These are phyloP conservation scores for Tigriopus californicus DNA, from an alignment of 2,888 invertebrate species.

Conservation along the genomic window DNA sequence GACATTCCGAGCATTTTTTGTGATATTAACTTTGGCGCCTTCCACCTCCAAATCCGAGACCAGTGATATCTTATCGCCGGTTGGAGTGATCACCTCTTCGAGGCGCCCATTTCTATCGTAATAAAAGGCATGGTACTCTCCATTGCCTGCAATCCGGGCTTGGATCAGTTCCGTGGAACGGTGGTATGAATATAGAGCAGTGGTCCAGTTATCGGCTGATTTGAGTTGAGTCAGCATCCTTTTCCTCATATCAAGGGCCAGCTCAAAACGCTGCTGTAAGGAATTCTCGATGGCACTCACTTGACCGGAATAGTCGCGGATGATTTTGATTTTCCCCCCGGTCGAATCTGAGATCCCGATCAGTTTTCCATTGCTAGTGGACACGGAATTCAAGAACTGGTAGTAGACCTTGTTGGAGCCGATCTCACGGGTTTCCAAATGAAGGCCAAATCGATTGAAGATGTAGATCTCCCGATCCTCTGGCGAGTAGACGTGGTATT, in stretches of 20 bases:
- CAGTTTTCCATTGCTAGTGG: conserved; percentile 84
- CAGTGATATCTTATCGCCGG: conserved; percentile 74
- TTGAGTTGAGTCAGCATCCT: conserved; percentile 72
- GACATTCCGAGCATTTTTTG: conserved; percentile 32
- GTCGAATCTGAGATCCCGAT: conserved; percentile 83
- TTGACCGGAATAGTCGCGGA: conserved; percentile 30
- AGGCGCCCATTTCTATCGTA: conserved; percentile 67
- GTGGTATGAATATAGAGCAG: conserved; percentile 80
- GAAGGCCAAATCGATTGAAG: conserved; percentile 85
- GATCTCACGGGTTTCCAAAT: conserved; percentile 78
- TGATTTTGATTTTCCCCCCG: conserved; percentile 36
- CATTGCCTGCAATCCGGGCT: conserved; percentile 73
- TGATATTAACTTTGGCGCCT: conserved; percentile 68
- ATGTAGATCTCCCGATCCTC: conserved; percentile 87
- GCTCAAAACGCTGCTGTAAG: conserved; percentile 70
- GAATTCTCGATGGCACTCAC: conserved; percentile 88
- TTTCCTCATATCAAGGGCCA: conserved; percentile 69
- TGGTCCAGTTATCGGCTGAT: conserved; percentile 68
- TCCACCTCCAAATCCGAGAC: conserved; percentile 75
- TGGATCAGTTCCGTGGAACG: conserved; percentile 71
- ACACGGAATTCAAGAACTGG: conserved; percentile 85
- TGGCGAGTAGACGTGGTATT: conserved; percentile 85
- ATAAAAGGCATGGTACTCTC: conserved; percentile 69
- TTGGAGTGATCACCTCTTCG: conserved; percentile 71
- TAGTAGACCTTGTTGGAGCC: conserved; percentile 84